Base-by-base conservation (phyloP, 2,113 vertebrate genomes). In the Typhlomys cinereus region DNA sequence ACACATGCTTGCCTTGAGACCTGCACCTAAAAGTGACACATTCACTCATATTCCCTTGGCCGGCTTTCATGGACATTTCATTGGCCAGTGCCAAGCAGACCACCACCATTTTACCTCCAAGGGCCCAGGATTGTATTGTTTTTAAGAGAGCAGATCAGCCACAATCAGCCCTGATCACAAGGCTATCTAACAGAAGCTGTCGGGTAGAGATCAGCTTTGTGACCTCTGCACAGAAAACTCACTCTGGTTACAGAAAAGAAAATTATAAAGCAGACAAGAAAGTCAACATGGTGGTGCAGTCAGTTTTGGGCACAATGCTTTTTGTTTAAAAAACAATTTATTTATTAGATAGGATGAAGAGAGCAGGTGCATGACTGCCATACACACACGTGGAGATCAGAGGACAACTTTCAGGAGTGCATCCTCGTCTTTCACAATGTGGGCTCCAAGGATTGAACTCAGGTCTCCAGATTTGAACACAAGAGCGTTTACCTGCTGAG, bases 301-400 rank as follows among this genome's bases (percentile, higher is more conserved):
- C 46, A 66, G 0, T 46, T 93, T 93, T 81, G 91, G 69, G 44
- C 46, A 74, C 73, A n/a, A n/a, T n/a, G n/a, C n/a, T n/a, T n/a
- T n/a, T n/a, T n/a, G n/a, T n/a, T n/a, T n/a, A n/a, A n/a, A n/a
- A n/a, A n/a, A n/a, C n/a, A n/a, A n/a, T n/a, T n/a, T n/a, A n/a
- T n/a, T n/a, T n/a, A n/a, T n/a, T n/a, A n/a, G n/a, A n/a, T n/a
- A n/a, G n/a, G n/a, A n/a, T n/a, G n/a, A n/a, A n/a, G n/a, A n/a
- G n/a, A n/a, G n/a, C n/a, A n/a, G n/a, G n/a, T n/a, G n/a, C n/a
- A n/a, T n/a, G n/a, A n/a, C n/a, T n/a, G n/a, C n/a, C n/a, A n/a
- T n/a, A n/a, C n/a, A n/a, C n/a, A n/a, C n/a, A n/a, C n/a, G n/a
- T n/a, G n/a, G n/a, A n/a, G n/a, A n/a, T n/a, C n/a, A n/a, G n/a